Percentiles rank a stretch among this genome's conserved stretches.
Conservation (phyloP, 2,113 vertebrate genomes). For the Meleagris gallopavo region DNA sequence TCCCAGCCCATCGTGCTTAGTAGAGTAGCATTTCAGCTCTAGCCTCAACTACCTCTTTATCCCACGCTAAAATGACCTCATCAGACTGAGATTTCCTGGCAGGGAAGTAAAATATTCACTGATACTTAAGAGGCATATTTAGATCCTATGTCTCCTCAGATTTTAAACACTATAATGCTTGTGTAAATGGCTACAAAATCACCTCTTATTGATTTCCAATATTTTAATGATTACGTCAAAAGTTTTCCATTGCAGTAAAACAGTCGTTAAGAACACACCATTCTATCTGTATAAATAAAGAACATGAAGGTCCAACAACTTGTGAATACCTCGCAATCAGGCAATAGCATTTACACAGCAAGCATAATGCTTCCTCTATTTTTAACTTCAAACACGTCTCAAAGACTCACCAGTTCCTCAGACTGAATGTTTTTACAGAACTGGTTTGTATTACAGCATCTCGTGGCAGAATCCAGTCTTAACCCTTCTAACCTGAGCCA, state of each 20-base stretch:
- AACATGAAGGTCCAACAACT: not conserved
- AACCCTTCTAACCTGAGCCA: not conserved
- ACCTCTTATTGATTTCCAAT: not conserved
- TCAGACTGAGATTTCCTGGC: slow-evolving; percentile 37
- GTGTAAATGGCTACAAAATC: not conserved
- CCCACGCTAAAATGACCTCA: slow-evolving; percentile 35
- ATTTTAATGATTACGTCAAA: not conserved
- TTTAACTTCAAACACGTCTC: not conserved
- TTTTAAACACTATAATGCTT: slow-evolving; percentile 2
- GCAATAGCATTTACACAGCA: not conserved
- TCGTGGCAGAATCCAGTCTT: not conserved
- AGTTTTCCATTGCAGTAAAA: not conserved
- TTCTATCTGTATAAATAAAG: not conserved
- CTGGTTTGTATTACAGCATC: not conserved
- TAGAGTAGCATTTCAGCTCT: not conserved
- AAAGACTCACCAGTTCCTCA: not conserved
- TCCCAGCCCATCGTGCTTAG: not conserved
- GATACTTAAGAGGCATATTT: not conserved
- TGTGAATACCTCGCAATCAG: not conserved
- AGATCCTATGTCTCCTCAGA: not conserved
- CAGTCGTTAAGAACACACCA: not conserved
- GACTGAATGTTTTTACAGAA: not conserved
- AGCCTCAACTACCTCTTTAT: slow-evolving; percentile 10
- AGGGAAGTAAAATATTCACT: not conserved
- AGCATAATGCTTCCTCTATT: not conserved